Percentiles rank a stretch among this genome's conserved stretches.
These are phyloP conservation scores for Caenorhabditis sp. DNA, from an alignment of 2,888 invertebrate species.

Conservation along the genomic window DNA sequence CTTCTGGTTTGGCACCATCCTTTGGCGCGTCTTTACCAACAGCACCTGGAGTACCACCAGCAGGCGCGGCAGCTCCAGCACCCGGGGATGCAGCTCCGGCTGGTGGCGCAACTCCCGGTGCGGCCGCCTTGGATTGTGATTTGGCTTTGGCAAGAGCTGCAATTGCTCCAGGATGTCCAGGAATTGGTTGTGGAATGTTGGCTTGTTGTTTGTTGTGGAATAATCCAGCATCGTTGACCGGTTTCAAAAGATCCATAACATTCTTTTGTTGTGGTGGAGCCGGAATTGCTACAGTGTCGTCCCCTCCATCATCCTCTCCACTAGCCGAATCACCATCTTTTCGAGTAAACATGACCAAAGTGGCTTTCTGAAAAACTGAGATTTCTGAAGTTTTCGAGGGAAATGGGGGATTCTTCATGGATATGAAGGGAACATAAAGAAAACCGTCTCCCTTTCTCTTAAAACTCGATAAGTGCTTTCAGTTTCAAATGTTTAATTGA, in stretches of 20 bases:
- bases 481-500: too few relatives aligned
- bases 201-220: background rate
- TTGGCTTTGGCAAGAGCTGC: background rate
- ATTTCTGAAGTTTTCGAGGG: background rate
- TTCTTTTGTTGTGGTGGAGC: background rate
- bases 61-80: background rate
- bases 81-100: background rate
- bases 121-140: background rate
- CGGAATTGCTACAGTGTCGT: background rate
- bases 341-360: conserved; percentile 6
- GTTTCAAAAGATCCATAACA: background rate
- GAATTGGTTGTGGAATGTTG: background rate
- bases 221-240: background rate
- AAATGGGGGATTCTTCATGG: too few relatives aligned
- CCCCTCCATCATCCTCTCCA: conserved; percentile 2
- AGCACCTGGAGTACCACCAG: background rate
- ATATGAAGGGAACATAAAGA: too few relatives aligned
- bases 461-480: too few relatives aligned
- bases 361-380: background rate
- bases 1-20: too few relatives aligned
- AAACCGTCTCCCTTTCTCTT: too few relatives aligned
- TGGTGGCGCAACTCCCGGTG: background rate
- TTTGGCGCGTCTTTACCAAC: too few relatives aligned
- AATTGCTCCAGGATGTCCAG: background rate
- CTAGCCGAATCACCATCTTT: conserved; percentile 2